Base-by-base conservation (phyloP, 23 tunicate species). In the Halocynthia aurantium region DNA sequence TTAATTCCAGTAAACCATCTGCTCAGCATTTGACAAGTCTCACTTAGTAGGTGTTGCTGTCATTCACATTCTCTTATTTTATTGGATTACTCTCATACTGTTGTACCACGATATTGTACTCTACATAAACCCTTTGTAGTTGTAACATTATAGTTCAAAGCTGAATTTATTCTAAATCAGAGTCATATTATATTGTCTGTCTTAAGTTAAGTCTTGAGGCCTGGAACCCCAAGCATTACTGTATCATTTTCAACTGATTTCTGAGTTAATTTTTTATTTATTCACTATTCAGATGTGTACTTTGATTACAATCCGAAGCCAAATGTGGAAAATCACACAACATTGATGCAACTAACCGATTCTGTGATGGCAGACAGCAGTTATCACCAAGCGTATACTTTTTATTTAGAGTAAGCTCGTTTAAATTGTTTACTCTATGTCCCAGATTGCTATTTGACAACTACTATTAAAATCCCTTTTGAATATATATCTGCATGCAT, bases 321-420 rank as follows among this genome's bases (percentile, higher is more conserved):
- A 19, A 86, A 86, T 75, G 81, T 52, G 5, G 56, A 52, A 12
- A 79, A 76, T 50, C 61, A 58, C 61, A 66, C 44, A 6, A 19
- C 31, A 6, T 64, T 52, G 19, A n/a, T 92, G 64, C 76, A 85
- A 22, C 66, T 92, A 5, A 72, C 85, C 15, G 96, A 89, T 70
- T 40, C 51, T 19, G 40, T 53, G 20, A 83, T 92, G 58, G 62
- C 77, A 7, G 60, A 52, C 12, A 68, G 77, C 51, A 77, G 83
- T 18, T 67, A 92, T 75, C 98, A 92, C 75, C 81, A 70, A 50
- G 57, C 72, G 8, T 92, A 92, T 76, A 92, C 98, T 18, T 73
- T 92, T n/a, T 92, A 62, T 53, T 50, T 92, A 21, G 81, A 78
- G 20, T 20, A n/a, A 68, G 22, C 22, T 31, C 4, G 44, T 31